Base-by-base conservation (phyloP, 2,888 invertebrate genomes). In the Phorcus lineatus region DNA sequence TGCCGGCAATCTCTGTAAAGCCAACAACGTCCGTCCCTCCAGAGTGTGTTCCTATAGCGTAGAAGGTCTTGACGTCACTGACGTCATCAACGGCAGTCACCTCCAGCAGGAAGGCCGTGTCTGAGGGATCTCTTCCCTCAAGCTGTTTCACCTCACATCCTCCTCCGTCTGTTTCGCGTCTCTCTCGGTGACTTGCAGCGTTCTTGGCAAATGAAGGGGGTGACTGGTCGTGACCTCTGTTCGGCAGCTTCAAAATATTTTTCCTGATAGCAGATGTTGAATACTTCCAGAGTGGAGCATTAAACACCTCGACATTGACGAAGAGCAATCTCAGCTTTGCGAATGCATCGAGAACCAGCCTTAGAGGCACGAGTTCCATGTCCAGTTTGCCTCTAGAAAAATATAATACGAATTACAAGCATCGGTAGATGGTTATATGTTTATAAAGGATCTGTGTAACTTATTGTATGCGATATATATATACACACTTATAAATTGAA, bases 241-340 rank as follows among this genome's bases (percentile, higher is more conserved):
- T 83, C 6, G 81, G 82, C 52, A 74, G 82, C 2, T 77, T 76
- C 36, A 87, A 86, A 17, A 88, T 84, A 53, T 86, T 87, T 22
- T 67, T 80, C 9, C 47, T 66, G 9, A 86, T 86, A 24, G 83
- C 80, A 22, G 82, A 77, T 1, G 77, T 77, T 9, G 78, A 17
- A 55, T 85, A 88, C 22, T 82, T 22, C 87, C 87, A 88, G 0
- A 88, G 77, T 0, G 66, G 78, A 0, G 80, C 86, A 77, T 86
- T 84, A 76, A 82, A 88, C 0, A 87, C 82, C 0, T 84, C 86
- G 0, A 82, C 79, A 53, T 31, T 66, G 36, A 17, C 78, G 24
- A 84, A 66, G 16, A 80, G 2, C 4, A 87, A 53, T 13, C 74
- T 52, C 16, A 86, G 2, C 53, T 86, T 82, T 1, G 85, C 88